Evolutionary conservation across 2,797 vertebrate species (phyloP), one percentile per base, ranked within the genome.

Genomic region (Premnoplex brunnescens): DNA sequence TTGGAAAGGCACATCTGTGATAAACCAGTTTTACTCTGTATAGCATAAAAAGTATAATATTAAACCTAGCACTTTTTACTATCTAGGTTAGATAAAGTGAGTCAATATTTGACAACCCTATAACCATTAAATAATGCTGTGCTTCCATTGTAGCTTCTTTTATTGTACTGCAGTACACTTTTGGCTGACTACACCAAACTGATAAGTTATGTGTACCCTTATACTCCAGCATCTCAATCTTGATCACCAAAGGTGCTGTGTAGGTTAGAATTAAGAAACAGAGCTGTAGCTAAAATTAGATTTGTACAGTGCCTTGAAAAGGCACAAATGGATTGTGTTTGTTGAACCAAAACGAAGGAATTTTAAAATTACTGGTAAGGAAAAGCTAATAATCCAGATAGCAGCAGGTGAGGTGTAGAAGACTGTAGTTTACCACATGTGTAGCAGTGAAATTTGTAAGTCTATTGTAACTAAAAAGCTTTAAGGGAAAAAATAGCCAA

Each of bases 231-330:
- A 15, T 77, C 8, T 41, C 17, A 41, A 15, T 73, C 23, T 75
- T 0, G 0, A 11, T 59, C 4, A 5, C 43, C 30, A 44, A 9
- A n/a, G 9, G 9, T 80, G 14, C 30, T 36, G 4, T 55, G 28
- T 39, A 66, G 32, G 5, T 27, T 60, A 16, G 9, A 78, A 20
- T 39, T 49, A 72, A 88, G 49, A 78, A 68, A 17, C 32, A 60
- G 37, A 64, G 32, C 8, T 81, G 23, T 58, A 56, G 44, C 6
- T 74, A 48, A 48, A 83, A 62, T 15, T 12, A 19, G 23, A n/a
- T 66, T 46, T 91, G 17, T 56, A 23, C 3, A 60, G 23, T 58
- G 37, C 28, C 28, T 66, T 81, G 46, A 62, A 52, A 81, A 85
- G 66, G 12, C 3, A 2, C 19, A 62, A 17, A 20, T 62, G 0